Base-by-base conservation (phyloP, 2,888 invertebrate genomes). In the Arge pagana region DNA sequence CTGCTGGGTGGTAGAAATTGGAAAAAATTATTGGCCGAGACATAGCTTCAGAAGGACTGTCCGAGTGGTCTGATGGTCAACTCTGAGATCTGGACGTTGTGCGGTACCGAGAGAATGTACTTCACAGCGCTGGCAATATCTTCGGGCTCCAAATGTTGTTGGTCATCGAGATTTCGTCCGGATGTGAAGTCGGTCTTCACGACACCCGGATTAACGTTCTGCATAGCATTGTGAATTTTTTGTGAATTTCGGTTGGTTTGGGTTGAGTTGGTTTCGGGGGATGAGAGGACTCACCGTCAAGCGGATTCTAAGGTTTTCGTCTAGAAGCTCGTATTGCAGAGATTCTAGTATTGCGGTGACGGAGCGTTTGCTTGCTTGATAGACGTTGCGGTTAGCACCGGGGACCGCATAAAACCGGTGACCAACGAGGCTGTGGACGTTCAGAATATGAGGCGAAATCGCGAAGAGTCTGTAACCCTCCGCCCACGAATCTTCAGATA, bases 311-410 rank as follows among this genome's bases (percentile, higher is more conserved):
- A 42, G 52, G 3, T 66, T 72, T n/a, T n/a, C n/a, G n/a, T n/a
- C n/a, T 2, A 68, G 60, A 53, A 84, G 75, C 71, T 85, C 84
- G 65, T 79, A 78, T 48, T 83, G 78, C 10, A 83, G 71, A 33
- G 82, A 82, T 68, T 83, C 81, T 11, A 81, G 79, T 19, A 84
- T 66, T 26, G n/a, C 82, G n/a, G 28, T 28, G 8, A 84, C 79
- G 39, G 83, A 82, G 67, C 78, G 79, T 28, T 28, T 28, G 28
- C 7, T 28, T 24, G 82, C 82, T 36, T 81, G 76, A 70, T 85
- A 84, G 63, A 83, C 74, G 60, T 76, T 77, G 60, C 76, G 74
- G 2, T 43, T 10, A 4, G 53, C 4, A 50, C 72, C 70, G 42
- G 74, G 71, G 50, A 77, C 66, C 52, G 72, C 71, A 53, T 75